phyloP scores from a whole-genome alignment of 2,888 invertebrate genomes.

The Chelonus formosanus region DNA sequence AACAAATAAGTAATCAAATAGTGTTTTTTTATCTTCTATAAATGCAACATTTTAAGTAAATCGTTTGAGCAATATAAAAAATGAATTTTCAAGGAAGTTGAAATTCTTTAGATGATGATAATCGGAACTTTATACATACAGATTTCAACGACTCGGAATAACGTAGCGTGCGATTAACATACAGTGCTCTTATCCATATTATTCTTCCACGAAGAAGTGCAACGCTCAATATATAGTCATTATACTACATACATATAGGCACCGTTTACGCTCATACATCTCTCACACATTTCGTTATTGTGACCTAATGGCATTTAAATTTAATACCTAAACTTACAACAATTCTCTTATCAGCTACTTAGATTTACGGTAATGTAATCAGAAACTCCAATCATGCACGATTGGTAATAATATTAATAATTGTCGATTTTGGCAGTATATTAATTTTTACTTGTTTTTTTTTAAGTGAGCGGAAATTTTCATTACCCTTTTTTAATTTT shows the following conservation, averaged over 20 bases:
- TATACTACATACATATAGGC: slow-evolving; percentile 45
- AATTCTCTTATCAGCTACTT: slow-evolving; percentile 57
- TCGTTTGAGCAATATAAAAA: neutral
- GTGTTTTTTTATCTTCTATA: no score
- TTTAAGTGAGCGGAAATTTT: slow-evolving; percentile 56
- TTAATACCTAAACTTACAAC: slow-evolving; percentile 57
- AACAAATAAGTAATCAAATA: no score
- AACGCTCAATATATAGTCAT: slow-evolving; percentile 36
- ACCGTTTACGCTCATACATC: slow-evolving; percentile 30
- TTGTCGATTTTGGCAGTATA: slow-evolving; percentile 65
- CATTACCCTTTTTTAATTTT: slow-evolving; percentile 36
- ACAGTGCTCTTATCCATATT: slow-evolving; percentile 49
- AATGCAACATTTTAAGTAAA: neutral
- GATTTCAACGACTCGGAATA: slow-evolving; percentile 55
- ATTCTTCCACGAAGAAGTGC: slow-evolving; percentile 25
- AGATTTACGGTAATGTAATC: slow-evolving; percentile 59
- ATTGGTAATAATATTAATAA: slow-evolving; percentile 57
- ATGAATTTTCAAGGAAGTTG: neutral
- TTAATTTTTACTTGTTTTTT: slow-evolving; percentile 51
- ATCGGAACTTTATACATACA: slow-evolving; percentile 57
- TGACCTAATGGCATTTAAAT: slow-evolving; percentile 30
- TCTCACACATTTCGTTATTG: slow-evolving; percentile 22
- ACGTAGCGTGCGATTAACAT: slow-evolving; percentile 57
- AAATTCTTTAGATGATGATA: slow-evolving; percentile 20
- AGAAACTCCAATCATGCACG: slow-evolving; percentile 61